Base-by-base conservation (phyloP, 2,888 invertebrate genomes). In the Imbricaverruca yamaguchii region DNA sequence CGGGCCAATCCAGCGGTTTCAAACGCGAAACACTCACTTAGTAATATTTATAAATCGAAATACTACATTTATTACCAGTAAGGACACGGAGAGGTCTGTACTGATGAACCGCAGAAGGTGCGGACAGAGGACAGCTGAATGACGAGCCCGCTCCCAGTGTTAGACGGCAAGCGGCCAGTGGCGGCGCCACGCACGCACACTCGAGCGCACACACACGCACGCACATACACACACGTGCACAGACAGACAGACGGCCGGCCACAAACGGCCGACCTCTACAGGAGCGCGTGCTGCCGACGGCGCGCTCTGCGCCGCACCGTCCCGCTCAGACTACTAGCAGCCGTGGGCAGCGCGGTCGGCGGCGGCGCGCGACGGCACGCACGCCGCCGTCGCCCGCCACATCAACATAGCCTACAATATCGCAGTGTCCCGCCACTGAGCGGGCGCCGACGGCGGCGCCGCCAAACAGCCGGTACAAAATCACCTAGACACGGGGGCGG, bases 21-120 rank as follows among this genome's bases (percentile, higher is more conserved):
- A 39, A 39, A 39, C 39, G 39, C 65, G 12, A 8, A n/a, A n/a
- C 65, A 23, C 23, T 74, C 74, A 74, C 74, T 55, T 74, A 18
- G 74, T 55, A 74, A 74, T 55, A 53, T 74, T 74, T 74, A 74
- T 74, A 74, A 74, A 74, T 74, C 21, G 74, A 74, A 55, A 74
- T 74, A 74, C 74, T 74, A 74, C 74, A 74, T 74, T 55, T 74
- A 74, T 53, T 55, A 74, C 53, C 74, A 74, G 74, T 74, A 21
- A 69, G 74, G 55, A 74, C 74, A 74, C 18, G 55, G 18, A 74
- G 74, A 74, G 21, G 9, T 55, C 39, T 39, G 39, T 11, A 7
- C 9, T 15, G 11, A 15, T 67, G n/a, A 6, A 12, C 23, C 67
- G 67, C 25, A 23, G 4, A 23, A 67, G 67, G n/a, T 11, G 23